Evolutionary conservation across 2,797 vertebrate species (phyloP).

Genomic region (Microctenopoma lineatum): DNA sequence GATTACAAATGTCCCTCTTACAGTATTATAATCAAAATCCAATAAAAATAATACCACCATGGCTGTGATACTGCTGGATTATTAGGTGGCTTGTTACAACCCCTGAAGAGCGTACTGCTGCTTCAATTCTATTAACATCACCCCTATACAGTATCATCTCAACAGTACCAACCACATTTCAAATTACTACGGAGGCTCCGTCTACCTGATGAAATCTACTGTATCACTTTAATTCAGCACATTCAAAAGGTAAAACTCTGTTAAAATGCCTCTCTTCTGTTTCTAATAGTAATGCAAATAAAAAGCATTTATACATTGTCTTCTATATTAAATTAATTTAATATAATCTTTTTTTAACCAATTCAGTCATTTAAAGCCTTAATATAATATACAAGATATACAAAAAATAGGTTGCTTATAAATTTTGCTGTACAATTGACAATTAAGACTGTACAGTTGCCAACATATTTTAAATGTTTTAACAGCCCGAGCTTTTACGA

Average conservation of each 20-base stretch:
- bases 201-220: background rate
- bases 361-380: background rate
- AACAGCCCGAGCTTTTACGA: conserved; percentile 20
- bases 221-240: background rate
- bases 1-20: conserved; percentile 37
- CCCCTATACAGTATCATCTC: background rate
- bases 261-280: background rate
- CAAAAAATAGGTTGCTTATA: background rate
- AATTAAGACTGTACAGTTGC: background rate
- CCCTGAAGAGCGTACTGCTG: background rate
- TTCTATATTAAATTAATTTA: background rate
- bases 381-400: too few relatives aligned
- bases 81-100: conserved; percentile 29
- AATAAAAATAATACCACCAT: conserved; percentile 39
- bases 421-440: background rate
- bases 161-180: background rate
- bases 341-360: background rate
- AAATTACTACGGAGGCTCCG: background rate
- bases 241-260: background rate
- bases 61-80: conserved; percentile 25
- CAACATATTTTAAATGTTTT: background rate
- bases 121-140: background rate
- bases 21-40: conserved; percentile 41
- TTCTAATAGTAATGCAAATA: background rate
- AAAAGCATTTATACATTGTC: background rate